Conservation (phyloP, 2,113 vertebrate genomes). For the Cottus gobio region DNA sequence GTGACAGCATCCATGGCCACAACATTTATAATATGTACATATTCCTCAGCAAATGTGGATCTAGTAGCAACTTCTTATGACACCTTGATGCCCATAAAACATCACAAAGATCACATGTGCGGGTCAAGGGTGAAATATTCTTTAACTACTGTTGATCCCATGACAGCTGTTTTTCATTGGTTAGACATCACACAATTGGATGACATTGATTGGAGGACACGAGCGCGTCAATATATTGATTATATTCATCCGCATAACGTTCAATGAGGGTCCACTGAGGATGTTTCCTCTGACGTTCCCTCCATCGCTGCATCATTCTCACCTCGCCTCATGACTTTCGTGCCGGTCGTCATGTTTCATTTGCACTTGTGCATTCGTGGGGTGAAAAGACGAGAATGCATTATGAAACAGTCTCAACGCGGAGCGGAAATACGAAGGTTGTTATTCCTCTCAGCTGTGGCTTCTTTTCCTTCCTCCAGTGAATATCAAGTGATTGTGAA, state of each 20-base stretch:
- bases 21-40: too few relatives aligned
- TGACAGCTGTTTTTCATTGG: not conserved
- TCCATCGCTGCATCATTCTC: not conserved
- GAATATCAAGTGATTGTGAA: not conserved
- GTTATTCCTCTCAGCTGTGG: not conserved
- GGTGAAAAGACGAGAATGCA: slow-evolving; percentile 13
- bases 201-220: not conserved
- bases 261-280: not conserved
- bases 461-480: not conserved
- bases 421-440: not conserved
- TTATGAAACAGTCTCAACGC: slow-evolving; percentile 3
- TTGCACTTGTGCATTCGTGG: not conserved
- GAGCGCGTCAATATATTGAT: not conserved
- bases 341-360: not conserved
- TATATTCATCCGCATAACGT: not conserved
- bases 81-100: too few relatives aligned
- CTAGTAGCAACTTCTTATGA: not conserved
- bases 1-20: too few relatives aligned
- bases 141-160: not conserved
- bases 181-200: too few relatives aligned
- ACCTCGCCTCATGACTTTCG: not conserved
- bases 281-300: not conserved
- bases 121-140: too few relatives aligned
- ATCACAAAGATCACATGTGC: not conserved
- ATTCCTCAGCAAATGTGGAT: too few relatives aligned